Conservation (phyloP, 1,140 invertebrate genomes). For the Atta colombica region DNA sequence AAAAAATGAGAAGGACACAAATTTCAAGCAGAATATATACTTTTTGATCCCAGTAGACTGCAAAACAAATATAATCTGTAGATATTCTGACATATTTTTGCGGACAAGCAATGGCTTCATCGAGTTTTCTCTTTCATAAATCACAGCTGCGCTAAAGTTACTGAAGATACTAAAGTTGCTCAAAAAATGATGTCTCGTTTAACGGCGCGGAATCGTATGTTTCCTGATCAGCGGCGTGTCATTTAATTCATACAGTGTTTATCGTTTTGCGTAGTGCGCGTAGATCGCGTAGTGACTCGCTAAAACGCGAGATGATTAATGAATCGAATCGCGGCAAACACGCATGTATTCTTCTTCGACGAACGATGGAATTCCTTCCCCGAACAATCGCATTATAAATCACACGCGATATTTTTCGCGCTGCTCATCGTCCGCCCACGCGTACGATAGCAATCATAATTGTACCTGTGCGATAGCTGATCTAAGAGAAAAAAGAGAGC, state of each 20-base stretch:
- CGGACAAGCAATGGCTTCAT: background rate
- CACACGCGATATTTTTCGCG: slow-evolving; percentile 67
- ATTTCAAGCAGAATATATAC: background rate
- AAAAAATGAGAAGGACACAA: background rate
- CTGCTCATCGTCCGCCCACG: slow-evolving; percentile 36
- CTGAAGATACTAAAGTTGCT: background rate
- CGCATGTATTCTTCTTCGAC: slow-evolving; percentile 13
- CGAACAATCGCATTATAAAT: slow-evolving; percentile 68
- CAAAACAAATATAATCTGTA: background rate
- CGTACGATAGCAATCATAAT: slow-evolving; percentile 70
- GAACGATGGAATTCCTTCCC: slow-evolving; percentile 16
- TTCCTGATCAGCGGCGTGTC: slow-evolving; percentile 48
- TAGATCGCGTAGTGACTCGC: slow-evolving; percentile 51
- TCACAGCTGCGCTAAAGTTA: background rate
- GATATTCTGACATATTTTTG: background rate
- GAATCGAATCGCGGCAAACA: slow-evolving; percentile 47
- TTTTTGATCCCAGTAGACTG: background rate
- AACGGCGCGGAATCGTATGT: background rate
- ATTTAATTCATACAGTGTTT: slow-evolving; percentile 66
- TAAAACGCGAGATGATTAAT: slow-evolving; percentile 75
- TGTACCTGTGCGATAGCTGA: slow-evolving; percentile 32
- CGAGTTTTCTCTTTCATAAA: background rate
- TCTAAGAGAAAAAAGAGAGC: slow-evolving; percentile 38
- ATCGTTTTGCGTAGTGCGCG: slow-evolving; percentile 54
- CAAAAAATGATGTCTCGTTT: background rate